Conservation (phyloP, 2,888 invertebrate species). For the Chrysomela aeneicollis region DNA sequence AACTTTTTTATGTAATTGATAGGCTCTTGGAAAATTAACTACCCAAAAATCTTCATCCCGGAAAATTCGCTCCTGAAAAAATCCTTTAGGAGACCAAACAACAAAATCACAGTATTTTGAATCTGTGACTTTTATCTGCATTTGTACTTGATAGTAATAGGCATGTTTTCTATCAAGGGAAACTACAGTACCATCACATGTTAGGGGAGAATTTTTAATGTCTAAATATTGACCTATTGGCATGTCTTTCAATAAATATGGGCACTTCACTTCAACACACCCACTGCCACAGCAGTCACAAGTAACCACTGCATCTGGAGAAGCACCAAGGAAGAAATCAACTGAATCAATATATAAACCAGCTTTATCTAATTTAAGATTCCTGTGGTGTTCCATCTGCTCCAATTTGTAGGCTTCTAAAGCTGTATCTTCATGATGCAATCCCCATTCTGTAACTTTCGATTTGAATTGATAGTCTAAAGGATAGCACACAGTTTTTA, state of each 20-base stretch:
- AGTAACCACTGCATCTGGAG: slow-evolving; percentile 18
- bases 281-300: slow-evolving; percentile 26
- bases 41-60: slow-evolving; percentile 27
- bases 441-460: background rate
- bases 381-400: no score
- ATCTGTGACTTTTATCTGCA: slow-evolving; percentile 28
- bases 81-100: slow-evolving; percentile 27
- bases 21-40: slow-evolving; percentile 2
- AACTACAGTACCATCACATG: slow-evolving; percentile 8
- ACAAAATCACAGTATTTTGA: slow-evolving; percentile 32
- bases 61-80: slow-evolving; percentile 25
- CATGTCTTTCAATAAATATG: slow-evolving; percentile 17
- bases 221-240: background rate
- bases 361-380: slow-evolving; percentile 14
- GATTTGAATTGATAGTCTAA: background rate
- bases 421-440: background rate
- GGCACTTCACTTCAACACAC: slow-evolving; percentile 27
- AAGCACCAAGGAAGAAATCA: slow-evolving; percentile 9
- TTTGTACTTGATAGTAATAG: slow-evolving; percentile 35
- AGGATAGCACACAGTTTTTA: background rate
- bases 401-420: background rate
- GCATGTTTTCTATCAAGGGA: slow-evolving; percentile 18
- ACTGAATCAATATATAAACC: slow-evolving; percentile 18
- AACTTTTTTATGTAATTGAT: slow-evolving; percentile 24
- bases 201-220: background rate